Evolutionary conservation across 2,113 vertebrate species (phyloP), one percentile per base, ranked within the genome.

Genomic region (Oostethus manadensis): DNA sequence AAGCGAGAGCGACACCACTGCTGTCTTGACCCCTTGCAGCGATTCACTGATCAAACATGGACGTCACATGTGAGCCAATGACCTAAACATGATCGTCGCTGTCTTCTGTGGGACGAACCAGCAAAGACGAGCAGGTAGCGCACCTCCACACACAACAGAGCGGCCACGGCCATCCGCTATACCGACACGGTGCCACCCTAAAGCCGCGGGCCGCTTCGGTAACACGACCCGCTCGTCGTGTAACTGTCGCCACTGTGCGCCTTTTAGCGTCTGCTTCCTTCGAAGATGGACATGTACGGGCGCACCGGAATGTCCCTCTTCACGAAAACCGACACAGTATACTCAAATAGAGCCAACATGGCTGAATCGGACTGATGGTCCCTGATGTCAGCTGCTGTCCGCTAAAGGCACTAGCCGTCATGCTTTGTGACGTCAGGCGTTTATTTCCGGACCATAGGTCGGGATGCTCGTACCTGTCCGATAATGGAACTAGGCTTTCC

Each of bases 11-110:
- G 7, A 0, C 8, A 44, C 21, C 13, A 5, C 8, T 0, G 3
- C 10, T 3, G 18, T 0, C 44, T 67, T 57, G 57, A 60, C 56
- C 1, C 0, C 23, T 17, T 6, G 70, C 71, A 35, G 60, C 65
- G 54, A 44, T 60, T 10, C 44, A 4, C 23, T n/a, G 45, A 47
- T 56, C 76, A 70, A 81, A 84, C 77, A 86, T 86, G 89, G 84
- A 87, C 77, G 76, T 77, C 69, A 72, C 60, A 57, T 74, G 74
- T 63, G 74, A 65, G 68, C 71, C 40, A 53, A 66, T 58, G 80
- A 87, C 61, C 71, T 75, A 61, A 84, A 71, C 80, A 88, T 87
- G 88, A 70, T 63, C 51, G 64, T 67, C 18, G 29, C 45, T 29
- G 64, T 20, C 43, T 21, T 20, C 68, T 26, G 70, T 60, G 68